Percentiles rank a stretch among this genome's conserved stretches.
Evolutionary conservation across 2,797 vertebrate species (phyloP).

Genomic region (Phoebastria nigripes): DNA sequence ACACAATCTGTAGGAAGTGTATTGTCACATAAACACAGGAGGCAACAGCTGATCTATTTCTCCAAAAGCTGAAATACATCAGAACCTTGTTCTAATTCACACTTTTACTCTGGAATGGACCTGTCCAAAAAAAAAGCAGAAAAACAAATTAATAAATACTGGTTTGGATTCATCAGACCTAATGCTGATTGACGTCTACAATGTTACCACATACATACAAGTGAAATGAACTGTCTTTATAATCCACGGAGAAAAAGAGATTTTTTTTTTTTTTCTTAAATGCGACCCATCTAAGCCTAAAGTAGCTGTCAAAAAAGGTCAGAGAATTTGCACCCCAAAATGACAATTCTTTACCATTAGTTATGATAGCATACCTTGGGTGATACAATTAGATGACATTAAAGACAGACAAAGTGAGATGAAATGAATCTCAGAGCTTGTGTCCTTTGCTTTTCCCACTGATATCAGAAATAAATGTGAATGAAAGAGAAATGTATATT

Average conservation of each 20-base stretch:
- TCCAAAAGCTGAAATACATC: not conserved
- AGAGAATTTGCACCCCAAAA: not conserved
- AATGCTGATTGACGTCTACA: not conserved
- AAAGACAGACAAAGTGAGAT: not conserved
- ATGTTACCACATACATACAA: not conserved
- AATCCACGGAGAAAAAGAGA: not conserved
- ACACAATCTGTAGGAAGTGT: not conserved
- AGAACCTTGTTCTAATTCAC: not conserved
- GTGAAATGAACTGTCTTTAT: not conserved
- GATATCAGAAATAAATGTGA: not conserved
- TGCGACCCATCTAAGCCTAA: not conserved
- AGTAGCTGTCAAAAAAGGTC: not conserved
- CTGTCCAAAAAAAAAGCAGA: not conserved
- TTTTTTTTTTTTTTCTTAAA: not conserved
- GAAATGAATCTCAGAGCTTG: not conserved
- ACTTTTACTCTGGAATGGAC: not conserved
- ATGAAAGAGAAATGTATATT: not conserved
- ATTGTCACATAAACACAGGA: not conserved
- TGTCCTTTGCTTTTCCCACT: not conserved
- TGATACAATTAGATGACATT: not conserved
- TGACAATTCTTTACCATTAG: not conserved
- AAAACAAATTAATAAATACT: not conserved
- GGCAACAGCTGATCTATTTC: not conserved
- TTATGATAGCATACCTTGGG: not conserved
- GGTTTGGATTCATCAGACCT: not conserved